Base-by-base conservation (phyloP, 1,140 invertebrate genomes). In the Scylla paramamosain region DNA sequence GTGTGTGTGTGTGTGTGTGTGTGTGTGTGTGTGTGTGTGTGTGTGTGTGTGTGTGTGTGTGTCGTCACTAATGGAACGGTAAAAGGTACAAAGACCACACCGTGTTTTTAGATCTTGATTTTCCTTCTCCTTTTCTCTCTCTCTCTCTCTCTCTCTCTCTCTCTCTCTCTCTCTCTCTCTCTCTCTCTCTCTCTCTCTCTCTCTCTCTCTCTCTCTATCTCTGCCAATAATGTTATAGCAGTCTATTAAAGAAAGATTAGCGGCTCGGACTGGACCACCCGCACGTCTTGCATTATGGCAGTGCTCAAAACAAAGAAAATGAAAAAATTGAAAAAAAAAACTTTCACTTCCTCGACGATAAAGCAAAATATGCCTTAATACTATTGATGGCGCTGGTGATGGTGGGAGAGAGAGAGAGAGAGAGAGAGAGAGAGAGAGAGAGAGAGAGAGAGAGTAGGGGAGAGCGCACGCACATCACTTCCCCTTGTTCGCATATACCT, bases 1-100 rank as follows among this genome's bases (percentile, higher is more conserved):
- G 46, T 89, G 39, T 89, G 39, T 89, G 39, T 89, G 46, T 89
- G 87, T 89, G 87, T 89, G 87, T 89, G 87, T 89, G 87, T 89
- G 87, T 89, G 32, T 89, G 87, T 89, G 87, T 89, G 39, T 89
- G 39, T 89, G 39, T 89, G 39, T 89, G 39, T 89, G 39, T 89
- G 46, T 89, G 39, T 39, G 87, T 89, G 39, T 89, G 39, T 89
- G 45, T 89, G 45, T 89, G 45, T 89, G 45, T 89, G 45, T 89
- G 25, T 89, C n/a, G 20, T 7, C 67, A n/a, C 67, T 77, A 77
- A 77, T 77, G 67, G 67, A 77, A n/a, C 67, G 67, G 67, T 77
- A 77, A 77, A 77, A n/a, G 67, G 67, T n/a, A 59, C 1, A 77
- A 25, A 16, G 16, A 77, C 20, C 25, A 77, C 67, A n/a, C 16